Evolutionary conservation across 1,140 invertebrate species (phyloP).

Genomic region (Drosophila elegans): DNA sequence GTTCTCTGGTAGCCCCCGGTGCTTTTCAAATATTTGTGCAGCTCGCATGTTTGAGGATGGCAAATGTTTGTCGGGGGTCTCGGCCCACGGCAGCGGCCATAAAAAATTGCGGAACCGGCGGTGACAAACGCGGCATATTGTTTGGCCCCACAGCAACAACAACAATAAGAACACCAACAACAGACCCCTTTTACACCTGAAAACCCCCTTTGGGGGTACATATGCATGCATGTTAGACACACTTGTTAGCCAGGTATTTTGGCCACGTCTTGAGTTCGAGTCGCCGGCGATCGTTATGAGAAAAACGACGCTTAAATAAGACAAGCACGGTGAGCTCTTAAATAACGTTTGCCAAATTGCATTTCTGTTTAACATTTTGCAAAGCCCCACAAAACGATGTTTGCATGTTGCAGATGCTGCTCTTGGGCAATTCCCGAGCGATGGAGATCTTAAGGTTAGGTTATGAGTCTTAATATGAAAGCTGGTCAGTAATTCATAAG

Average conservation of each 20-base stretch:
- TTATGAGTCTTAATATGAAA: background rate
- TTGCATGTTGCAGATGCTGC: slow-evolving; percentile 13
- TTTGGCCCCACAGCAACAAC: slow-evolving; percentile 30
- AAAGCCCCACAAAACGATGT: slow-evolving; percentile 14
- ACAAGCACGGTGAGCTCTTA: slow-evolving; percentile 39
- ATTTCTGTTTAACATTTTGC: slow-evolving; percentile 43
- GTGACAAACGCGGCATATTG: slow-evolving; percentile 53
- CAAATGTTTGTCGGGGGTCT: slow-evolving; percentile 38
- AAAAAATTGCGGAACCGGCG: slow-evolving; percentile 72
- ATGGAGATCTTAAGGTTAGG: slow-evolving; percentile 1
- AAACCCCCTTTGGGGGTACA: slow-evolving; percentile 1
- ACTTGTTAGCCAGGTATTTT: slow-evolving; percentile 20
- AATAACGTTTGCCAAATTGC: slow-evolving; percentile 50
- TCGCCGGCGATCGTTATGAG: slow-evolving; percentile 19
- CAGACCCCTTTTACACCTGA: background rate
- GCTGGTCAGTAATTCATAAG: background rate
- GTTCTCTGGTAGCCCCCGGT: slow-evolving; percentile 10
- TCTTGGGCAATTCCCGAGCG: slow-evolving; percentile 16
- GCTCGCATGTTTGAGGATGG: slow-evolving; percentile 8
- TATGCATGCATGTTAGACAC: slow-evolving; percentile 17
- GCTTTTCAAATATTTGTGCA: slow-evolving; percentile 24
- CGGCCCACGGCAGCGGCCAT: slow-evolving; percentile 39
- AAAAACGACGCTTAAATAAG: slow-evolving; percentile 28
- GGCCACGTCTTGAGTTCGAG: slow-evolving; percentile 12
- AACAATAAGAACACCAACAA: slow-evolving; percentile 6